Conservation (phyloP, 1,140 invertebrate genomes). For the Drosophila asahinai region DNA sequence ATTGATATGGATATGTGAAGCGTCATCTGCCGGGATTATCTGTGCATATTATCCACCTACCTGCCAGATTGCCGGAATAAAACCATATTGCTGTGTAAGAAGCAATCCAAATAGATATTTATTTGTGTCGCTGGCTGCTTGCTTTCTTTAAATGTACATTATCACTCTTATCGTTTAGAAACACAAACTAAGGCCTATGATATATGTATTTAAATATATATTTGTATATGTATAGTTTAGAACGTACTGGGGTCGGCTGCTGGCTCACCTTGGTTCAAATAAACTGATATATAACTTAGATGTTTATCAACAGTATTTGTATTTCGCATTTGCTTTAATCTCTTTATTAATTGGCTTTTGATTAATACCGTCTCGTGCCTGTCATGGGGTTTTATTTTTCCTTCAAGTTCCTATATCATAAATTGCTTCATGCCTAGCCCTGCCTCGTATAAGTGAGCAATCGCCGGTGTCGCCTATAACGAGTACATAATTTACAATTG, state of each 20-base stretch:
- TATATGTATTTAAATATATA: constrained; percentile 64
- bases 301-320: constrained; percentile 28
- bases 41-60: constrained; percentile 1
- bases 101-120: constrained; percentile 67
- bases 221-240: constrained; percentile 50
- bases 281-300: constrained; percentile 47
- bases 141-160: constrained; percentile 71
- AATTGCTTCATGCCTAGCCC: constrained; percentile 21
- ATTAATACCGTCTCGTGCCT: constrained; percentile 28
- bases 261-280: constrained; percentile 18
- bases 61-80: background rate
- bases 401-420: constrained; percentile 15
- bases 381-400: background rate
- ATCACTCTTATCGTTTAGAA: constrained; percentile 75
- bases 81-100: constrained; percentile 17
- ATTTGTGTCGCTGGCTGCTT: constrained; percentile 31
- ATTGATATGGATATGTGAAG: constrained; percentile 22
- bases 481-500: constrained; percentile 77
- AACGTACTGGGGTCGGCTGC: constrained; percentile 49
- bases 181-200: constrained; percentile 81
- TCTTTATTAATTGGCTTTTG: constrained; percentile 36
- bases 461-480: constrained; percentile 55
- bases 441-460: constrained; percentile 42
- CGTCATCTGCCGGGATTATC: background rate
- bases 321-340: constrained; percentile 8